A percentile compares a stretch with the other conserved stretches of the same genome.
Evolutionary conservation across 2,797 vertebrate species (phyloP).

Genomic region (Eremophila alpestris): DNA sequence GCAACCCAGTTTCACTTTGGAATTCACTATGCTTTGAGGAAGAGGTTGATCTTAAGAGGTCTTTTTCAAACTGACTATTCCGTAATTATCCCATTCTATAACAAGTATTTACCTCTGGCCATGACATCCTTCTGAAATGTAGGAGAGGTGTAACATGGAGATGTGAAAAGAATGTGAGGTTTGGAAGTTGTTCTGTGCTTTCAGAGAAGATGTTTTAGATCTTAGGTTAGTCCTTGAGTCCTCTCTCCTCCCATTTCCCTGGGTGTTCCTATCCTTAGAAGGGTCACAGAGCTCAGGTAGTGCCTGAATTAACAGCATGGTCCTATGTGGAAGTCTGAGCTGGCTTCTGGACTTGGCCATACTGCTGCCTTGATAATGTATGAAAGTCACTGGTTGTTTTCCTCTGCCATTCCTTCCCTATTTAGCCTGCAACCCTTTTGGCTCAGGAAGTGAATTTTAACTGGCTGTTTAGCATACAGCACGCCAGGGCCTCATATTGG

Average conservation of each 20-base stretch:
- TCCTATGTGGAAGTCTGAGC: fast-evolving
- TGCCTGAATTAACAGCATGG: not conserved
- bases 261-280: not conserved
- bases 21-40: not conserved
- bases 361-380: not conserved
- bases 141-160: not conserved
- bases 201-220: not conserved
- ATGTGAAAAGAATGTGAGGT: not conserved
- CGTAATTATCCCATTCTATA: not conserved
- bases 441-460: not conserved
- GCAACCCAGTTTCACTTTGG: not conserved
- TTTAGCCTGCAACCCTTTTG: not conserved
- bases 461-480: not conserved
- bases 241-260: not conserved
- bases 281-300: not conserved
- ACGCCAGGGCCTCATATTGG: not conserved
- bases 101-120: not conserved
- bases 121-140: not conserved
- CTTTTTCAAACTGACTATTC: not conserved
- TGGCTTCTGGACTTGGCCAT: not conserved
- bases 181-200: not conserved
- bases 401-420: not conserved
- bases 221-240: not conserved
- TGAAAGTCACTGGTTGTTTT: not conserved
- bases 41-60: not conserved